Evolutionary conservation across 1,140 invertebrate species (phyloP), one percentile per base, ranked within the genome.

Genomic region (Lepidurus packardi): DNA sequence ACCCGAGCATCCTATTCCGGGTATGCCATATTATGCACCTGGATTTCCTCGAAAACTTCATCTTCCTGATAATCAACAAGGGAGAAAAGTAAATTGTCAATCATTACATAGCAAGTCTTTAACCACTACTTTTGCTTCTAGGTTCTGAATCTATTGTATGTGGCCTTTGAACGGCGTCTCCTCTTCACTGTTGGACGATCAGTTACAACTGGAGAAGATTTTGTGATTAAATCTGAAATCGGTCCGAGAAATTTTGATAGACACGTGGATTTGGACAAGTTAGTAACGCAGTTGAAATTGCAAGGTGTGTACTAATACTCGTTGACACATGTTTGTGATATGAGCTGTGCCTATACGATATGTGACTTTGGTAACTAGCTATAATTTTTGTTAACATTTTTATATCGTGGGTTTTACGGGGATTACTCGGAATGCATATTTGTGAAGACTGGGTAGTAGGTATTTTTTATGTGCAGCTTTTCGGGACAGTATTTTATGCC

Each of bases 111-210:
- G 10, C 16, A 10, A 11, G 2, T 47, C 10, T n/a, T 34, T 65
- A 65, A 65, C 42, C 76, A 43, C 21, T 76, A 80, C 79, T 83
- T 25, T 77, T 79, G 34, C 77, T 79, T 78, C 7, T 76, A 84
- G 82, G 85, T 92, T 77, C 84, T 96, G 81, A 86, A 90, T 81
- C 86, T 95, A 75, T 86, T 96, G 43, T 90, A 90, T 80, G 88
- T 90, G 76, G 94, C 94, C 7, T 97, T 94, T 87, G 91, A 94
- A 82, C 86, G 93, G 16, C 89, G 92, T 77, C 84, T 95, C 74
- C 91, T 94, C 80, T 97, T 97, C 84, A 95, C 93, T 0, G 91
- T 97, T 77, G 92, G 93, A 7, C 88, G 91, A 77, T 96, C 94
- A 1, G 89, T 92, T 34, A 97, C 95, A 4, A 96, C 94, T 1